Evolutionary conservation across 2,113 vertebrate genomes (phyloP).

Genomic region (Scatophagus argus): DNA sequence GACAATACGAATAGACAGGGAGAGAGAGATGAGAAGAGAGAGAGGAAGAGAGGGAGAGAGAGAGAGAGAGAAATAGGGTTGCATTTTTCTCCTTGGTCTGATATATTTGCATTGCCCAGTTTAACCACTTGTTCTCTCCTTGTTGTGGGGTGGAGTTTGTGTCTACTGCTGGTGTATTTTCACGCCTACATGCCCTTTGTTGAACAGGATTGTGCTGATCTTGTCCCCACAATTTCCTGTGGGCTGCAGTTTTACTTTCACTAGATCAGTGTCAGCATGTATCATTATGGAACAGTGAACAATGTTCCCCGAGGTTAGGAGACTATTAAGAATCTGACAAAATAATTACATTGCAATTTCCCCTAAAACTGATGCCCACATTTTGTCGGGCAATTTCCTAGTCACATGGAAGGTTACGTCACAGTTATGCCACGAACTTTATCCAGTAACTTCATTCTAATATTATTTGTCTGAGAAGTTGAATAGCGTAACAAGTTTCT

Average conservation of each 20-base stretch:
- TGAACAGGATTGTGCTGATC: slow-evolving; percentile 68
- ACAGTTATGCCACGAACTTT: background rate
- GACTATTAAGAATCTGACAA: slow-evolving; percentile 71
- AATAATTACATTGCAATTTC: slow-evolving; percentile 74
- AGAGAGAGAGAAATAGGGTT: background rate
- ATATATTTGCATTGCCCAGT: slow-evolving; percentile 44
- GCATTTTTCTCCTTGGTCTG: slow-evolving; percentile 35
- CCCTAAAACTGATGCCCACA: slow-evolving; percentile 32
- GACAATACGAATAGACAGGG: background rate
- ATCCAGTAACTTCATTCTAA: background rate
- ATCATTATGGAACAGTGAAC: slow-evolving; percentile 65
- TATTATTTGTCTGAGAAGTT: background rate
- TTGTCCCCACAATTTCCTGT: slow-evolving; percentile 66
- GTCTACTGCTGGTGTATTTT: slow-evolving; percentile 53
- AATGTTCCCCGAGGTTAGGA: slow-evolving; percentile 54
- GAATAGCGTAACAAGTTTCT: background rate
- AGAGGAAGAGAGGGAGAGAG: background rate
- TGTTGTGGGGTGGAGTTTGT: slow-evolving; percentile 43
- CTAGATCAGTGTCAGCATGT: slow-evolving; percentile 74
- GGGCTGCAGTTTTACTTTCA: slow-evolving; percentile 74
- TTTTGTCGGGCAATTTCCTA: slow-evolving; percentile 29
- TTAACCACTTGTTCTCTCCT: slow-evolving; percentile 9
- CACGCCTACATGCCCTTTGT: slow-evolving; percentile 70
- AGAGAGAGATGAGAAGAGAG: background rate
- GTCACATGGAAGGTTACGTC: slow-evolving; percentile 7